These are phyloP conservation scores for Bubo blakistoni DNA, from an alignment of 2,113 vertebrate species.

Conservation along the genomic window DNA sequence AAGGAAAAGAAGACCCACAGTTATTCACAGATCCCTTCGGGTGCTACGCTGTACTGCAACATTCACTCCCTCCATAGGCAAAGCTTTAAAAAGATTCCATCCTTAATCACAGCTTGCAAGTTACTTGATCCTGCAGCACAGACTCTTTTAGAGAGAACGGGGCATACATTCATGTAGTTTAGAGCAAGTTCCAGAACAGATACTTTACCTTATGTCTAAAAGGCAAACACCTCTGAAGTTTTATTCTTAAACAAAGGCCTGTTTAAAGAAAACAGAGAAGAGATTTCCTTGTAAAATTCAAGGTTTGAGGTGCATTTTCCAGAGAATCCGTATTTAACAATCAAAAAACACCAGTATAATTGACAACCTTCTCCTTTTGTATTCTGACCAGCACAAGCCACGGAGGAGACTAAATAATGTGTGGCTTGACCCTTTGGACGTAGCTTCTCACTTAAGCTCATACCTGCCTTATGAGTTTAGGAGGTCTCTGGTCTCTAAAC, in stretches of 20 bases:
- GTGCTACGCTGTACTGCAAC: not conserved
- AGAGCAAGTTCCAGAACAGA: not conserved
- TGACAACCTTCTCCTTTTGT: not conserved
- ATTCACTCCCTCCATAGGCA: not conserved
- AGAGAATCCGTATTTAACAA: not conserved
- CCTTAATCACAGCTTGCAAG: not conserved
- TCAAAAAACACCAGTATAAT: not conserved
- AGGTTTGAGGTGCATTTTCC: not conserved
- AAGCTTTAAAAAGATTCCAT: not conserved
- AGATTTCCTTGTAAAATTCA: not conserved
- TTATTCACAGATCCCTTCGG: not conserved
- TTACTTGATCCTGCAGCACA: not conserved
- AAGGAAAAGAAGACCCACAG: not conserved
- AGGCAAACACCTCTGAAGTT: conserved; percentile 93
- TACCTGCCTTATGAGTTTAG: not conserved
- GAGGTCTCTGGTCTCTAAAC: not conserved
- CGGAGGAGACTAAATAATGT: not conserved
- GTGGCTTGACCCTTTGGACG: not conserved
- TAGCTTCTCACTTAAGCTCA: not conserved
- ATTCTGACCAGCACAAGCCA: not conserved
- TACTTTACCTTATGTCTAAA: conserved; percentile 95
- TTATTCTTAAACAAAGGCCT: conserved; percentile 96
- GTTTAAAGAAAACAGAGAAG: not conserved
- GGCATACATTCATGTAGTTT: fast-evolving
- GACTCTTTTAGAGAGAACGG: not conserved